A percentile compares a stretch with the other conserved stretches of the same genome.
phyloP scores from a whole-genome alignment of 1,140 invertebrate species.

The Eurosta solidaginis region DNA sequence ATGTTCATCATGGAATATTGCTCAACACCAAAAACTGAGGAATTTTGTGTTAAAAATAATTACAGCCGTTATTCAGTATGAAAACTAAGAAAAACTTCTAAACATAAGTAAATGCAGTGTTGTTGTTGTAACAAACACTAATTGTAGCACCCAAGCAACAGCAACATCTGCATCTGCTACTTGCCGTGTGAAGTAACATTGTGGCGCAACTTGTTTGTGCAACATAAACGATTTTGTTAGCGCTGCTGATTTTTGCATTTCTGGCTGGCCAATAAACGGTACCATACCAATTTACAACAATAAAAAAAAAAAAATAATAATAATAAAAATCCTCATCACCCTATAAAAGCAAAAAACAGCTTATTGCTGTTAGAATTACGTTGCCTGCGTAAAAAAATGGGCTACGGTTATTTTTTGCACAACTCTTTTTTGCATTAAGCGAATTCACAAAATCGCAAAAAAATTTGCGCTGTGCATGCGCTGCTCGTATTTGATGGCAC shows the following conservation, averaged over 20 bases:
- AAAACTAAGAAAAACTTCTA: neutral
- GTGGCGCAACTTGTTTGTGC: constrained; percentile 7
- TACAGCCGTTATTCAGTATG: neutral
- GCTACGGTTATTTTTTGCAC: neutral
- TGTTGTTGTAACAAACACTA: neutral
- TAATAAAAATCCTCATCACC: too few species aligned
- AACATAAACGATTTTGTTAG: neutral
- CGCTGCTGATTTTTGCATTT: neutral
- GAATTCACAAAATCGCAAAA: neutral
- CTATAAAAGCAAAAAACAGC: neutral
- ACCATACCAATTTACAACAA: neutral
- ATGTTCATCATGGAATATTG: neutral
- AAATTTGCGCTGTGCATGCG: neutral
- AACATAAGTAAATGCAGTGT: neutral
- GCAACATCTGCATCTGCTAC: neutral
- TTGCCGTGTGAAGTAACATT: neutral
- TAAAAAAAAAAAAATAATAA: neutral
- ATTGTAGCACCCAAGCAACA: neutral
- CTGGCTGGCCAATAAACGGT: too few species aligned
- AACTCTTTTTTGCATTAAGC: too few species aligned
- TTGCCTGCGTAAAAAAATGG: neutral
- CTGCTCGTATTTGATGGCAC: neutral
- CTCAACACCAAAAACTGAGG: neutral
- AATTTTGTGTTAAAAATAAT: neutral
- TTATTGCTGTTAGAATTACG: neutral